These are phyloP conservation scores for Acronicta aceris DNA, from an alignment of 2,888 invertebrate species.

Conservation along the genomic window DNA sequence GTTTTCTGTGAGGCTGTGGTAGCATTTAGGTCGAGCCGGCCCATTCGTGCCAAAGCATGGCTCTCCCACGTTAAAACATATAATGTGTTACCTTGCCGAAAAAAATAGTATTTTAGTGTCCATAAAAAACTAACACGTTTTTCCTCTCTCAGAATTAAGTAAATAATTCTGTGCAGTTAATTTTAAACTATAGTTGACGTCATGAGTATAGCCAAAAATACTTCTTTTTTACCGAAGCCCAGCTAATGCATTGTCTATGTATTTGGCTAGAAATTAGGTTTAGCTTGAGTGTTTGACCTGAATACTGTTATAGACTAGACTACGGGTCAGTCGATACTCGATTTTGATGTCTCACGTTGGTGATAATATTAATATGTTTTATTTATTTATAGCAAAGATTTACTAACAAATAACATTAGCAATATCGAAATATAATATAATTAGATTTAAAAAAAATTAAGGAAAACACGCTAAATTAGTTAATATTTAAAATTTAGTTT, in stretches of 20 bases:
- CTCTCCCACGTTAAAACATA: too few relatives aligned
- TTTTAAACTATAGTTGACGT: slow-evolving; percentile 10
- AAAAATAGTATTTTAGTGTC: too few relatives aligned
- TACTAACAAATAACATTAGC: too few relatives aligned
- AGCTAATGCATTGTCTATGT: slow-evolving; percentile 32
- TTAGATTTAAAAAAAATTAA: too few relatives aligned
- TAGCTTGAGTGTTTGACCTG: slow-evolving; percentile 39
- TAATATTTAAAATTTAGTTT: too few relatives aligned
- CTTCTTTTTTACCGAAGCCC: background rate
- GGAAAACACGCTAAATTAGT: too few relatives aligned
- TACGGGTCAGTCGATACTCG: slow-evolving; percentile 29
- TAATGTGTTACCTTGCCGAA: too few relatives aligned
- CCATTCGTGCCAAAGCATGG: too few relatives aligned
- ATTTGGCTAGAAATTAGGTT: slow-evolving; percentile 44
- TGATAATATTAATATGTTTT: background rate
- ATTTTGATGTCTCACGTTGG: background rate
- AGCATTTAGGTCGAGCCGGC: too few relatives aligned
- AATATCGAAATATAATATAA: too few relatives aligned
- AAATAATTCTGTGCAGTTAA: slow-evolving; percentile 25
- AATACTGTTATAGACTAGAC: slow-evolving; percentile 46
- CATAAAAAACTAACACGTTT: slow-evolving; percentile 34
- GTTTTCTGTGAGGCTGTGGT: too few relatives aligned
- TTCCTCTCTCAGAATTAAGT: slow-evolving; percentile 19
- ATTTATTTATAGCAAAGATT: too few relatives aligned
- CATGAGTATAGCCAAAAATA: slow-evolving; percentile 10